These are phyloP conservation scores for Procambarus clarkii DNA, from an alignment of 1,140 invertebrate genomes.

Conservation along the genomic window DNA sequence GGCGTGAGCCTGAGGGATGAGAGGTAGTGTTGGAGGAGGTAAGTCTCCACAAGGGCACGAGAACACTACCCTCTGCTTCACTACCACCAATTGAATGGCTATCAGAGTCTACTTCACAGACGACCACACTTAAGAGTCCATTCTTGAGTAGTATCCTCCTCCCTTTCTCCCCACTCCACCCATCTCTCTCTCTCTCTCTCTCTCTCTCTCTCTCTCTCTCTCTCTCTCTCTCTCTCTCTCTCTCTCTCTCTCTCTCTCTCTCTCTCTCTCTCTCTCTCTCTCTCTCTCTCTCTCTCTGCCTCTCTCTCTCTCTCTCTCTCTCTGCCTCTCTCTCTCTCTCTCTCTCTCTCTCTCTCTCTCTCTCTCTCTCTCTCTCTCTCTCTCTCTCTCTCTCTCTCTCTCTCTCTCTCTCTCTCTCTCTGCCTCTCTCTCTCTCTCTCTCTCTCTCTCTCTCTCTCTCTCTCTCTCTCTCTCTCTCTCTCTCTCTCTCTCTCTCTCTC, in stretches of 20 bases:
- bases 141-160: no score
- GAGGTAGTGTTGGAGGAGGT: no score
- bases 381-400: neutral
- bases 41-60: no score
- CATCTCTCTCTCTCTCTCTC: slow-evolving; percentile 43
- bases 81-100: no score
- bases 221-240: slow-evolving; percentile 17
- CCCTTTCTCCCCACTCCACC: slow-evolving; percentile 5
- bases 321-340: slow-evolving; percentile 6
- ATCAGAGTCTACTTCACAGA: no score
- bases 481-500: neutral
- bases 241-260: neutral
- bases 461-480: neutral
- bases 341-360: slow-evolving; percentile 2
- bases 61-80: no score
- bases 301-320: neutral
- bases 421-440: neutral
- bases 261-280: slow-evolving; percentile 1
- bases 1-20: no score
- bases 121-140: no score
- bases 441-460: neutral
- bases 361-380: neutral
- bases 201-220: slow-evolving; percentile 45
- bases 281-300: neutral
- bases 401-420: neutral